Evolutionary conservation across 2,888 invertebrate species (phyloP), one percentile per base, ranked within the genome.

Genomic region (Cryptus viduatorius): DNA sequence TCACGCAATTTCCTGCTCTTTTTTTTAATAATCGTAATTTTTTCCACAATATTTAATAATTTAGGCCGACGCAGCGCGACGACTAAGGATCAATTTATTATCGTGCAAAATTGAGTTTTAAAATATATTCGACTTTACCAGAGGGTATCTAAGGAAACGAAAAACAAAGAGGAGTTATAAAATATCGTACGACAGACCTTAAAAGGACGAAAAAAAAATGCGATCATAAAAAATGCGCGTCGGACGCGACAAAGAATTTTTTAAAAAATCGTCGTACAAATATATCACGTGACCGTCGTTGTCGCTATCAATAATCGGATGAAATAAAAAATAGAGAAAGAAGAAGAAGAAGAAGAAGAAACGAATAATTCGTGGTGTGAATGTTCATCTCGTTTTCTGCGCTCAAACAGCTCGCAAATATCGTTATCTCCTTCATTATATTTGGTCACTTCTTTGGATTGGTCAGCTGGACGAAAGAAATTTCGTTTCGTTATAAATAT

Each of bases 361-460:
- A 78, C 5, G 68, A 68, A 76, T 77, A 79, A 79, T 73, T 53
- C 64, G 59, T 59, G 61, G 77, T 46, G 77, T 65, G 69, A 77
- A 76, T 79, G 59, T 85, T 71, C 80, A 86, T 82, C 91, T 90
- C 91, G 92, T 91, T 90, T 88, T 85, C 73, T 81, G 88, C 87
- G 71, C 79, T 90, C 89, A 90, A 37, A 91, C 87, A 87, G 87
- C 92, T 93, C 92, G 92, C 92, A 89, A 90, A 88, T 87, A 92
- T 90, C 90, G 89, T 91, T 92, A 89, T 88, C 90, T 91, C 89
- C 89, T 88, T 76, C 91, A 87, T 91, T 92, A 82, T 92, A 93
- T 93, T 93, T 93, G 93, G 93, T 93, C 93, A 91, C 88, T 91
- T 93, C 93, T 93, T 93, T 93, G 93, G 93, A 93, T 93, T 93